These are phyloP conservation scores for Yponomeuta malinellus DNA, from an alignment of 2,888 invertebrate species.

Conservation along the genomic window DNA sequence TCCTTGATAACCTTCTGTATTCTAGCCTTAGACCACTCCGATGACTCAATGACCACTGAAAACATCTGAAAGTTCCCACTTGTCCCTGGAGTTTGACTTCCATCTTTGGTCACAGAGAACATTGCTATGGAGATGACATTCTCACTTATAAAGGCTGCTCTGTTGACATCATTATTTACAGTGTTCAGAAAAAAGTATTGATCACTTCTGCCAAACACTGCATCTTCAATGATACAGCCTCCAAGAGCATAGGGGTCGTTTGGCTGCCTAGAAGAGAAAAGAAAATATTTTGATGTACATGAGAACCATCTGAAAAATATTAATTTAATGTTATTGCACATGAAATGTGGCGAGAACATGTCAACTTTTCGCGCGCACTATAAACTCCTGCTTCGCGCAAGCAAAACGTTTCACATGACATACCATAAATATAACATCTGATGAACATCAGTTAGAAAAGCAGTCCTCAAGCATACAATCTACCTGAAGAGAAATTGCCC, in stretches of 20 bases:
- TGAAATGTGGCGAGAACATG: too few relatives aligned
- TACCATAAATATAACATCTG: too few relatives aligned
- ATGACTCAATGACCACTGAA: constrained; percentile 52
- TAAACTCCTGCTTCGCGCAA: too few relatives aligned
- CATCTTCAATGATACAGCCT: constrained; percentile 64
- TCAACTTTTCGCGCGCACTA: too few relatives aligned
- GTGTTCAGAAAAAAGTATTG: constrained; percentile 41
- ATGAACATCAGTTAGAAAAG: too few relatives aligned
- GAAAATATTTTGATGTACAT: too few relatives aligned
- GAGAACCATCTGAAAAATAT: too few relatives aligned
- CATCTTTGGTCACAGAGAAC: constrained; percentile 49
- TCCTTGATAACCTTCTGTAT: constrained; percentile 52
- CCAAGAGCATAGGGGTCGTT: constrained; percentile 61
- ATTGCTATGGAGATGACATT: constrained; percentile 57
- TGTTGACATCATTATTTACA: constrained; percentile 31
- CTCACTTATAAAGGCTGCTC: constrained; percentile 41
- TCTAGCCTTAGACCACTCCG: constrained; percentile 49
- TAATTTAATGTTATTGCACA: too few relatives aligned
- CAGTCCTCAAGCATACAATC: too few relatives aligned
- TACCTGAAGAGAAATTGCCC: too few relatives aligned
- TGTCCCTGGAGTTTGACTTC: constrained; percentile 23
- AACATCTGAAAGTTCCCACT: constrained; percentile 54
- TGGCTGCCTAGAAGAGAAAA: constrained; percentile 51
- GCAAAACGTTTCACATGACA: too few relatives aligned
- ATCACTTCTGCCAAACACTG: constrained; percentile 39